Percentiles rank a stretch among this genome's conserved stretches.
Conservation (phyloP, 2,888 invertebrate species). For the Dryobota labecula region DNA sequence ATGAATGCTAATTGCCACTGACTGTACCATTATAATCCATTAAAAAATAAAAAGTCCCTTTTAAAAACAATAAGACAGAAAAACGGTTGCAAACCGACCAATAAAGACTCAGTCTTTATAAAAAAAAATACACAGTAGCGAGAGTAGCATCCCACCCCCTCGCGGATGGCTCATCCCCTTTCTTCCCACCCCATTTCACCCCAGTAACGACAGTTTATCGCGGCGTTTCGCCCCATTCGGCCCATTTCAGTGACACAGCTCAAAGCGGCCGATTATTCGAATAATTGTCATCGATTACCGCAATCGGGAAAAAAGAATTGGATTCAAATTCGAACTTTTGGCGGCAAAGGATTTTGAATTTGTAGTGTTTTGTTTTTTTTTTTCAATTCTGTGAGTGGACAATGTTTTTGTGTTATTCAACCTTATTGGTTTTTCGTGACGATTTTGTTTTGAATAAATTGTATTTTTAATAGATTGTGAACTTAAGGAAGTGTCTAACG, state of each 20-base stretch:
- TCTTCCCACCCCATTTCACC: conserved; percentile 67
- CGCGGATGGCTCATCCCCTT: conserved; percentile 46
- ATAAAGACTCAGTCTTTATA: conserved; percentile 52
- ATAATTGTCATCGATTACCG: conserved; percentile 69
- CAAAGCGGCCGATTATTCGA: conserved; percentile 75
- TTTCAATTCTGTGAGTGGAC: neutral
- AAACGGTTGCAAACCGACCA: conserved; percentile 44
- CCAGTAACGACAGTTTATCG: conserved; percentile 81
- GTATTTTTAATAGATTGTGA: neutral
- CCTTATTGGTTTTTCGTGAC: neutral
- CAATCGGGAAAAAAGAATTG: conserved; percentile 43
- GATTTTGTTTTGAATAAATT: neutral
- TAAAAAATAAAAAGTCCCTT: neutral
- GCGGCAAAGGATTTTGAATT: conserved; percentile 19
- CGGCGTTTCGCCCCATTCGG: conserved; percentile 77
- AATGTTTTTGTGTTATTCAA: neutral
- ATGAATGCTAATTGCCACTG: conserved; percentile 7
- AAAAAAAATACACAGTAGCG: conserved; percentile 61
- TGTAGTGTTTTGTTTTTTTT: neutral
- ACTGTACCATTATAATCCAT: neutral
- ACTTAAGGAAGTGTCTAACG: neutral
- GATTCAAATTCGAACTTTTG: conserved; percentile 19
- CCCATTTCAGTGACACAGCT: conserved; percentile 79
- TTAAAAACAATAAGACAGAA: conserved; percentile 3
- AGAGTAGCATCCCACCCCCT: conserved; percentile 61